Evolutionary conservation across 2,797 vertebrate species (phyloP).

Genomic region (Prionace glauca): DNA sequence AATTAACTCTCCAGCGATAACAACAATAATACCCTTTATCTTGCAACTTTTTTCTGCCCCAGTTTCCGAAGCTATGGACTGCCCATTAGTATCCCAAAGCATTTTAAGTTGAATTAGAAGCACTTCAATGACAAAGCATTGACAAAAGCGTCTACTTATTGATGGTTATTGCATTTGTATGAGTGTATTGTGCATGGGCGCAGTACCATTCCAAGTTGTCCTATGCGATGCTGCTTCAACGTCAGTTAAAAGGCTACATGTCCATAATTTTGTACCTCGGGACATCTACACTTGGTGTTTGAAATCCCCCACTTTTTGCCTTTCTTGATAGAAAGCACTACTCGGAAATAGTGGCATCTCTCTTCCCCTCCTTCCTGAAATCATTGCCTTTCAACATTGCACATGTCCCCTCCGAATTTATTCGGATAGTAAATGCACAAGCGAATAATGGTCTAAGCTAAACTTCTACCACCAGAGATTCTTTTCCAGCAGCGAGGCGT

Average conservation of each 20-base stretch:
- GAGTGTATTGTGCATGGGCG: not conserved
- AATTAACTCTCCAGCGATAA: constrained; percentile 1
- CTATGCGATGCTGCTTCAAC: not conserved
- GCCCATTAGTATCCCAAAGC: constrained; percentile 10
- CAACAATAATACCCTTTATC: not conserved
- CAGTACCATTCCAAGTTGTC: constrained; percentile 10
- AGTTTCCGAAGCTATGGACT: not conserved
- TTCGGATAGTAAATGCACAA: not conserved
- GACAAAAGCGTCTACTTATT: constrained; percentile 13
- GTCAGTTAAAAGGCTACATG: not conserved
- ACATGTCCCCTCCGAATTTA: not conserved
- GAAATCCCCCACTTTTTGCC: not conserved
- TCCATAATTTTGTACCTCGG: constrained; percentile 13
- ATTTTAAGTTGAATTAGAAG: constrained; percentile 28
- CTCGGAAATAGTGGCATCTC: not conserved
- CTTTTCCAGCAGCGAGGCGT: not conserved
- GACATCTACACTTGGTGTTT: constrained; percentile 7
- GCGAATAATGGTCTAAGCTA: not conserved
- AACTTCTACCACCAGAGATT: not conserved
- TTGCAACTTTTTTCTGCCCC: not conserved
- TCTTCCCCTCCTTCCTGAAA: not conserved
- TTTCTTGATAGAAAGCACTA: not conserved
- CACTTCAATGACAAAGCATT: constrained; percentile 32
- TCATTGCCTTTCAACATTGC: not conserved
- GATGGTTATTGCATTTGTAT: constrained; percentile 1